Conservation (phyloP, 2,797 vertebrate genomes). For the Pseudochirops corinnae region DNA sequence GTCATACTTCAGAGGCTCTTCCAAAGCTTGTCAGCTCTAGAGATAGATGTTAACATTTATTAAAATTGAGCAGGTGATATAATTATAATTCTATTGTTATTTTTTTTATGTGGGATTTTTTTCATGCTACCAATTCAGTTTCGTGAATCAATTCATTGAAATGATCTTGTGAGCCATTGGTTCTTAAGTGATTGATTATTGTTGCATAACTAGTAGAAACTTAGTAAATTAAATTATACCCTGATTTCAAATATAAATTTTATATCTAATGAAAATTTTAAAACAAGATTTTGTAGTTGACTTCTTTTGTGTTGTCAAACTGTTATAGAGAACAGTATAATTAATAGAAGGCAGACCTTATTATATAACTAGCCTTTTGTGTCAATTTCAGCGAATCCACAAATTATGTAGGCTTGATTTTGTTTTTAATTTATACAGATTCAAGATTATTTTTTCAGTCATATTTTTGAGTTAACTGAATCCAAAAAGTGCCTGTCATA, state of each 20-base stretch:
- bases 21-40: no score
- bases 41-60: no score
- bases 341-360: neutral
- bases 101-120: no score
- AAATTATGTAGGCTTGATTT: constrained; percentile 12
- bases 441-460: neutral
- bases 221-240: neutral
- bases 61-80: no score
- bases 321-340: neutral
- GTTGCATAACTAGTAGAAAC: neutral
- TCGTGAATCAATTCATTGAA: neutral
- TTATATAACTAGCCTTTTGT: constrained; percentile 37
- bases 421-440: neutral
- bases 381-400: constrained; percentile 2
- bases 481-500: neutral
- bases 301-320: neutral
- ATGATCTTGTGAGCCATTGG: neutral
- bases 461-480: neutral
- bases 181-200: neutral
- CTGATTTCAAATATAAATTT: neutral
- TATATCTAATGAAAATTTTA: neutral
- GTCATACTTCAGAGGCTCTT: no score
- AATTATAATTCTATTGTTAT: no score
- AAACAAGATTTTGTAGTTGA: neutral
- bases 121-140: neutral